These are phyloP conservation scores for Caenorhabditis sp. DNA, from an alignment of 2,888 invertebrate species.

Conservation along the genomic window DNA sequence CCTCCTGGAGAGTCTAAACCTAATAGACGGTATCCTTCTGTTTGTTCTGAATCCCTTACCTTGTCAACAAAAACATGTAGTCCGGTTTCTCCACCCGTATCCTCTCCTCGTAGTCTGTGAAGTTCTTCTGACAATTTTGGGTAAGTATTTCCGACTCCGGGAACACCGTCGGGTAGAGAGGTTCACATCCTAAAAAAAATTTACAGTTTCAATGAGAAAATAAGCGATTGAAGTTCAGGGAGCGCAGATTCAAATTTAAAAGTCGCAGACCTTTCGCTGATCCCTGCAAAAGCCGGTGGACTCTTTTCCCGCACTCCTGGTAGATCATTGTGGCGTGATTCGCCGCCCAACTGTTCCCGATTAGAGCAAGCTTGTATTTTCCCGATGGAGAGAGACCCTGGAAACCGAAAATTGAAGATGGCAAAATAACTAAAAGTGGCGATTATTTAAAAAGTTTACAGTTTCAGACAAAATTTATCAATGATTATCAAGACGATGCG, in stretches of 20 bases:
- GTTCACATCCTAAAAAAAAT: constrained; percentile 3
- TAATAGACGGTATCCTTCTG: background rate
- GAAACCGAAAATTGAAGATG: too few species aligned
- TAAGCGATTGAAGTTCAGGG: too few species aligned
- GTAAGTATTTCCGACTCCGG: background rate
- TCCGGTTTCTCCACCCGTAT: constrained; percentile 9
- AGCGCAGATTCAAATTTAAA: too few species aligned
- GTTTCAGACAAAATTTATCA: background rate
- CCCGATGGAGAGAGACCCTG: background rate
- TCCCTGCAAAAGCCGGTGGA: background rate
- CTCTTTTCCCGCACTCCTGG: constrained; percentile 1
- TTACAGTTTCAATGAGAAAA: background rate
- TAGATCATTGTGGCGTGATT: constrained; percentile 21
- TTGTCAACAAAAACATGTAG: constrained; percentile 5
- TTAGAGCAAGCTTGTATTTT: constrained; percentile 9
- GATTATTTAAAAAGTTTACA: too few species aligned
- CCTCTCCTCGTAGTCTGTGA: constrained; percentile 10
- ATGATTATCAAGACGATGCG: too few species aligned
- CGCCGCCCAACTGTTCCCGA: constrained; percentile 18
- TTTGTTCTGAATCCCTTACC: too few species aligned
- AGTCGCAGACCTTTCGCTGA: background rate
- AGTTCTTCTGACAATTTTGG: background rate
- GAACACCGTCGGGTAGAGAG: background rate
- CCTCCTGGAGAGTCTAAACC: too few species aligned
- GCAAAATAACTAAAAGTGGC: too few species aligned